Base-by-base conservation (phyloP, 2,113 vertebrate species). In the Larimichthys crocea region DNA sequence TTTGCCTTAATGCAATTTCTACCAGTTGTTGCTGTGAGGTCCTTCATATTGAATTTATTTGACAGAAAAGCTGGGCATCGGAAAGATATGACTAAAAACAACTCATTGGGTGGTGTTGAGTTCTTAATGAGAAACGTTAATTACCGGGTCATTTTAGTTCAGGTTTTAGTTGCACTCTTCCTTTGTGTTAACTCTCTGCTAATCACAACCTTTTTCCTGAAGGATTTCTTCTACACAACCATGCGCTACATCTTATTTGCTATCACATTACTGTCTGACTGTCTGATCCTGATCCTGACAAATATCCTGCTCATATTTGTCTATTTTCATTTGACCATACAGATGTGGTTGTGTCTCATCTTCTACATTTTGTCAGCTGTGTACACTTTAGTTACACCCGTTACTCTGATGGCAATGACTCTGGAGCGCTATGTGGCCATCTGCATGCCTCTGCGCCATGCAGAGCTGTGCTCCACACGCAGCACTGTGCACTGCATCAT, bases 371-470 rank as follows among this genome's bases (percentile, higher is more conserved):
- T 82, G 2, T n/a, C 52, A 2, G 0, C 42, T 14, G 4, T 86
- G 5, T 74, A 82, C 10, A 65, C 1, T 31, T 53, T 52, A n/a
- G 44, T 69, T 50, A 87, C 84, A 8, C 83, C 88, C 0, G 26
- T 93, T 5, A 86, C 90, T n/a, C 70, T 93, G 67, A 88, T 86
- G 40, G 86, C 79, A 11, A 93, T 94, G 93, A 89, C 83, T 0
- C 61, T 93, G 73, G 92, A 94, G 52, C 87, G 88, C 2, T 92
- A 92, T 1, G 82, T 90, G 60, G 92, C 93, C 59, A 88, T 92
- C 52, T 93, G 90, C 53, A 80, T 93, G 79, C 91, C 90, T 89
- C 83, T 94, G 7, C 78, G 64, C 1, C 90, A 93, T 10, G 72
- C 69, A 24, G 77, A 88, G 49, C 87, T 93, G 35, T 88, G 89